phyloP scores from a whole-genome alignment of 2,888 invertebrate genomes.

The Drosophila sordidula region DNA sequence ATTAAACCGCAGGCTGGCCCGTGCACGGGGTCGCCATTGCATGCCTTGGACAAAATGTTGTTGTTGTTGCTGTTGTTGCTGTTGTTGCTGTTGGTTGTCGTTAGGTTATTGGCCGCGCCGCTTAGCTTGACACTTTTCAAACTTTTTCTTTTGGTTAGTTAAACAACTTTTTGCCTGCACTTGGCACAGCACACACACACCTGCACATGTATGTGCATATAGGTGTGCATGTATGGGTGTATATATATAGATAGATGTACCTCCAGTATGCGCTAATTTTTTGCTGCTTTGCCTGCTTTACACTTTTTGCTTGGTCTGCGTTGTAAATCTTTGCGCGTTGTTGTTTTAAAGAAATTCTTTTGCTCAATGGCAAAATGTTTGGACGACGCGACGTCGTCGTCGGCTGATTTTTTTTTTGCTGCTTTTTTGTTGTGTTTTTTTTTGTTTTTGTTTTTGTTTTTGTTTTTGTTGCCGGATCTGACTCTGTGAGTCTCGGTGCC shows the following conservation, averaged over 20 bases:
- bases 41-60: conserved; percentile 43
- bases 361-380: conserved; percentile 65
- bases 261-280: conserved; percentile 78
- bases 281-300: conserved; percentile 66
- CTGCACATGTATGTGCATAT: conserved; percentile 19
- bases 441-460: conserved; percentile 6
- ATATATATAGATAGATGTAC: conserved; percentile 46
- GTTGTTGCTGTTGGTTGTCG: conserved; percentile 29
- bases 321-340: conserved; percentile 63
- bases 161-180: conserved; percentile 63
- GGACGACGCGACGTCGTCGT: conserved; percentile 50
- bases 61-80: conserved; percentile 17
- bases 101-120: conserved; percentile 72
- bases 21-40: conserved; percentile 70
- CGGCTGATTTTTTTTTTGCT: conserved; percentile 17
- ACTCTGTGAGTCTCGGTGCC: conserved; percentile 20
- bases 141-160: conserved; percentile 73
- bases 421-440: conserved; percentile 24
- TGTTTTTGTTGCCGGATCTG: conserved; percentile 54
- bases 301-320: conserved; percentile 73
- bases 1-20: conserved; percentile 67
- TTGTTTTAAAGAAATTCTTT: conserved; percentile 63
- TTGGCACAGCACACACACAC: conserved; percentile 31
- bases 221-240: conserved; percentile 2
- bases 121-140: conserved; percentile 77